Conservation (phyloP, 2,113 vertebrate species). For the Colossoma macropomum region DNA sequence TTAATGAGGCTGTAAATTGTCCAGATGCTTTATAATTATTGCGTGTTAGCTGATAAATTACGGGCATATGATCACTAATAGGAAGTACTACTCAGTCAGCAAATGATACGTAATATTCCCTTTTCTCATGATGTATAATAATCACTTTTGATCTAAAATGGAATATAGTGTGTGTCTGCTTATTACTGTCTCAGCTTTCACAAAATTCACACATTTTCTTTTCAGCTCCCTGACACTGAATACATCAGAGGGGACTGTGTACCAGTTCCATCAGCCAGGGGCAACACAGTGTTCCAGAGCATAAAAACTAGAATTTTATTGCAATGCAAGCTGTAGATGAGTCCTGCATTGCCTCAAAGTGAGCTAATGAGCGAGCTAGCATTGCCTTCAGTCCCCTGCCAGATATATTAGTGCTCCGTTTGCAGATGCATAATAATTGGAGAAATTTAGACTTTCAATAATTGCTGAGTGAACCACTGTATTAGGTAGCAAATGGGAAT, state of each 20-base stretch:
- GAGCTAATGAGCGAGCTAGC: slow-evolving; percentile 41
- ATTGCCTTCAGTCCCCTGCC: slow-evolving; percentile 4
- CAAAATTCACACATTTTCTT: background rate
- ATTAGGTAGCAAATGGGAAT: slow-evolving; percentile 10
- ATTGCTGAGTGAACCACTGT: background rate
- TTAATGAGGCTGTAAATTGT: slow-evolving; percentile 18
- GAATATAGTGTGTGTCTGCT: background rate
- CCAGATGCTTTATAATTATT: background rate
- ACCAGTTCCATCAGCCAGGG: background rate
- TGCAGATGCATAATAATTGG: slow-evolving; percentile 29
- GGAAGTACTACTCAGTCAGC: background rate
- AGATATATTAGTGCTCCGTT: slow-evolving; percentile 21
- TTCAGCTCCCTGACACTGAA: background rate
- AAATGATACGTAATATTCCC: background rate
- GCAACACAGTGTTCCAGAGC: slow-evolving; percentile 18
- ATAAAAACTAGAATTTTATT: slow-evolving; percentile 6
- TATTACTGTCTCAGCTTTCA: background rate
- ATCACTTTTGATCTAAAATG: background rate
- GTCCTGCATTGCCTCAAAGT: slow-evolving; percentile 11
- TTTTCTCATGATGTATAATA: background rate
- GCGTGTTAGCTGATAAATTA: background rate
- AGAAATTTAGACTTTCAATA: background rate
- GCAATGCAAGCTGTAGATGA: background rate
- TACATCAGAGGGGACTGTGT: slow-evolving; percentile 1
- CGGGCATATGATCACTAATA: background rate